Conservation (phyloP, 92 coral and sea anemone species). For the Galaxea fascicularis region DNA sequence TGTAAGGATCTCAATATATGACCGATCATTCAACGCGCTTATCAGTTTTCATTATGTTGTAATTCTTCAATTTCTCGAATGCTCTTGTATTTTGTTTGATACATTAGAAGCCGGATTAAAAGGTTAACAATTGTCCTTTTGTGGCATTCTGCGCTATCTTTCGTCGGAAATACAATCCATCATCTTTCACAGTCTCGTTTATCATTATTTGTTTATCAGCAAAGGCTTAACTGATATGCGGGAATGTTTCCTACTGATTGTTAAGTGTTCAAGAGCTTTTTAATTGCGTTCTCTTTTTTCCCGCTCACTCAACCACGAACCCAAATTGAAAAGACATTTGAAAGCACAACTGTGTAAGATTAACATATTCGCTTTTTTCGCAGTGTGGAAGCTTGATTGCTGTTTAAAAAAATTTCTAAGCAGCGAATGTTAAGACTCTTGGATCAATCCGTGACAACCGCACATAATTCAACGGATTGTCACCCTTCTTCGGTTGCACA, state of each 20-base stretch:
- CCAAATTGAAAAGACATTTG: neutral
- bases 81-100: neutral
- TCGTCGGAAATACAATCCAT: slow-evolving; percentile 13
- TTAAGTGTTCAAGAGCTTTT: neutral
- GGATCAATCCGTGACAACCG: neutral
- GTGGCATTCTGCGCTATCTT: neutral
- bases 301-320: slow-evolving; percentile 20
- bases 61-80: too few species aligned
- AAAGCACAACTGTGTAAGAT: neutral
- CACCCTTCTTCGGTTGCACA: neutral
- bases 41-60: too few species aligned
- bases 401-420: neutral
- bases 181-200: neutral
- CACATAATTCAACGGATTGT: neutral
- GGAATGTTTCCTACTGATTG: neutral
- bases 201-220: neutral
- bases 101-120: neutral
- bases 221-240: neutral
- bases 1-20: too few species aligned
- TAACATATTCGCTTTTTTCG: slow-evolving; percentile 25
- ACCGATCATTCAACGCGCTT: too few species aligned
- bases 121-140: neutral
- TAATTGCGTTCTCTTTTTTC: neutral
- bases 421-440: neutral
- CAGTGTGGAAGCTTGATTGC: neutral